Base-by-base conservation (phyloP, 2,113 vertebrate species). In the Verasper variegatus region DNA sequence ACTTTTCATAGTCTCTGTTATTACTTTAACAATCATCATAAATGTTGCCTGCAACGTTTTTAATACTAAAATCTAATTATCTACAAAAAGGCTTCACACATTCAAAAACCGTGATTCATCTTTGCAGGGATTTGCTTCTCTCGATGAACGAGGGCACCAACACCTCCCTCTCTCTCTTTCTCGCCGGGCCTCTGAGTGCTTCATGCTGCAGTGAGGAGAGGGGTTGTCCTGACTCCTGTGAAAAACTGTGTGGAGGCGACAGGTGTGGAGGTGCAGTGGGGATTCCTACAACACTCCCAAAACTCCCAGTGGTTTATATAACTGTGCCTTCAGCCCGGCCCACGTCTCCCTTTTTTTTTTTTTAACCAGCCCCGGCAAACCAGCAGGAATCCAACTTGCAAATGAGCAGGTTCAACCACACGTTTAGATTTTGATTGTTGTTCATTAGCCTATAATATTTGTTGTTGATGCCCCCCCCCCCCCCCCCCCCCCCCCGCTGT, bases 241-340 rank as follows among this genome's bases (percentile, higher is more conserved):
- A 73, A 65, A 23, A 24, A 20, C 31, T 61, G 24, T 66, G 85
- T 15, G 76, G 69, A 83, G 86, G 88, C 72, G 17, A 55, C 4
- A 20, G 78, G 60, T 67, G 61, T 10, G 47, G 24, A 80, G 55
- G 80, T 51, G 64, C 45, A 60, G 14, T 55, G 64, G 85, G 86
- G 74, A 79, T 85, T 86, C 85, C 88, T 87, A 8, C 15, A 15
- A 51, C 18, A 51, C 47, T 51, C 18, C 18, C 15, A 8, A 7
- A 4, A 18, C 47, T 15, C 15, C 4, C 47, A 51, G 47, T 15
- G 83, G 78, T 91, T 90, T 89, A 91, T 89, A 64, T 90, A 91
- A 92, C 74, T 55, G 77, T 71, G 84, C 78, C 71, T 65, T 59
- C 45, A 66, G 31, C 60, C 60, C 11, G 18, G 81, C 91, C 89